Conservation (phyloP, 1,140 invertebrate genomes). For the Aleiodes sp. region DNA sequence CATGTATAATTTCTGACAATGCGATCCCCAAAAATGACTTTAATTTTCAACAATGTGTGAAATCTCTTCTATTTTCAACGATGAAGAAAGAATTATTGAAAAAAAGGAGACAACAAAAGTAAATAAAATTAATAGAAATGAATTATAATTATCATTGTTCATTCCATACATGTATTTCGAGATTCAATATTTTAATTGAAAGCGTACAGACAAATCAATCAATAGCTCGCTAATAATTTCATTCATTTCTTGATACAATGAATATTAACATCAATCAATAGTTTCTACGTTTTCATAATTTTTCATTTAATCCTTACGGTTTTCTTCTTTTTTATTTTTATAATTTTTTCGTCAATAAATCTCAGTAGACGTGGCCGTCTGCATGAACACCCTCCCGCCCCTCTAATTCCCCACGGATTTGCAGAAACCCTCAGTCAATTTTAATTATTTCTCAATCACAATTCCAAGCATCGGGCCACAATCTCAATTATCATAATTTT, state of each 20-base stretch:
- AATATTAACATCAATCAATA: slow-evolving; percentile 38
- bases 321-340: neutral
- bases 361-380: no score
- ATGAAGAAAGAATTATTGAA: neutral
- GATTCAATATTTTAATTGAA: slow-evolving; percentile 33
- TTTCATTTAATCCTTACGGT: neutral
- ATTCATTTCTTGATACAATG: slow-evolving; percentile 23
- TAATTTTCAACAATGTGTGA: neutral
- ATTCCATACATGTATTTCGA: slow-evolving; percentile 40
- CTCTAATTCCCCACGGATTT: no score
- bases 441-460: no score
- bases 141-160: neutral
- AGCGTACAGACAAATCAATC: slow-evolving; percentile 37
- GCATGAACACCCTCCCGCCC: neutral
- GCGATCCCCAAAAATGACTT: no score
- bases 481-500: no score
- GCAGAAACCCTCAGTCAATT: no score
- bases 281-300: slow-evolving; percentile 25
- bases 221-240: slow-evolving; percentile 23
- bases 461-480: no score
- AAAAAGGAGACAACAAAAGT: neutral
- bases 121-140: neutral
- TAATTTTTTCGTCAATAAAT: neutral
- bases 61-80: no score
- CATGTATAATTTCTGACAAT: no score